A percentile compares a stretch with the other conserved stretches of the same genome.
Evolutionary conservation across 1,140 invertebrate species (phyloP).

Genomic region (Hycleus cichorii): DNA sequence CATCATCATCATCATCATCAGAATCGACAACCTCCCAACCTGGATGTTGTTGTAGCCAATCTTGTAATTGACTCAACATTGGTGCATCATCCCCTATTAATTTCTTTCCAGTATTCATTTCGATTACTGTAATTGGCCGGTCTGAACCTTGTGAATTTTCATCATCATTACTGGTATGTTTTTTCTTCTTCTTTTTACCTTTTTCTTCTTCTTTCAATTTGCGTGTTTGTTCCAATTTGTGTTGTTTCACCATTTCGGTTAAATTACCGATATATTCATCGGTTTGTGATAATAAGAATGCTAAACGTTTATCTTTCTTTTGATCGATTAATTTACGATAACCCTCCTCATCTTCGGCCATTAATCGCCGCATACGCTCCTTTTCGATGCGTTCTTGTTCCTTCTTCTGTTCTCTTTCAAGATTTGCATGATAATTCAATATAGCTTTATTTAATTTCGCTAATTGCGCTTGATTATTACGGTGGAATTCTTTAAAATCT

Average conservation of each 20-base stretch:
- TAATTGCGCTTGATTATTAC: conserved; percentile 81
- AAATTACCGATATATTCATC: conserved; percentile 97
- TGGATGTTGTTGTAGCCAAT: conserved; percentile 73
- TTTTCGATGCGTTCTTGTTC: conserved; percentile 98
- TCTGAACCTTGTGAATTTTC: conserved; percentile 70
- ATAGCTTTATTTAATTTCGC: conserved; percentile 91
- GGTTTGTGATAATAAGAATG: conserved; percentile 94
- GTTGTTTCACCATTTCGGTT: conserved; percentile 93
- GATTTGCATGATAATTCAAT: conserved; percentile 94
- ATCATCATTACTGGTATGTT: conserved; percentile 59
- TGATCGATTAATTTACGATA: conserved; percentile 98
- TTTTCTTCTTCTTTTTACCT: conserved; percentile 65
- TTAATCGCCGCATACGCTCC: conserved; percentile 93
- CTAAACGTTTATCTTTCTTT: conserved; percentile 98
- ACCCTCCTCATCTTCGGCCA: conserved; percentile 94
- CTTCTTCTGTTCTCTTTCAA: conserved; percentile 97
- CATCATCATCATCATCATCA: conserved; percentile 61
- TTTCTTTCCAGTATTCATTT: conserved; percentile 74
- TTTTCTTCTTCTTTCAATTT: conserved; percentile 79
- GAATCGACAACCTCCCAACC: conserved; percentile 81
- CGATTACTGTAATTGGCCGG: conserved; percentile 75
- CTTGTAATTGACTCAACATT: conserved; percentile 76
- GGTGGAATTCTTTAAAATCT: conserved; percentile 94
- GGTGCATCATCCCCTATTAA: conserved; percentile 89
- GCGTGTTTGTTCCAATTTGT: conserved; percentile 80